A percentile compares a stretch with the other conserved stretches of the same genome.
Evolutionary conservation across 2,888 invertebrate species (phyloP).

Genomic region (Ommatoiulus sabulosus): DNA sequence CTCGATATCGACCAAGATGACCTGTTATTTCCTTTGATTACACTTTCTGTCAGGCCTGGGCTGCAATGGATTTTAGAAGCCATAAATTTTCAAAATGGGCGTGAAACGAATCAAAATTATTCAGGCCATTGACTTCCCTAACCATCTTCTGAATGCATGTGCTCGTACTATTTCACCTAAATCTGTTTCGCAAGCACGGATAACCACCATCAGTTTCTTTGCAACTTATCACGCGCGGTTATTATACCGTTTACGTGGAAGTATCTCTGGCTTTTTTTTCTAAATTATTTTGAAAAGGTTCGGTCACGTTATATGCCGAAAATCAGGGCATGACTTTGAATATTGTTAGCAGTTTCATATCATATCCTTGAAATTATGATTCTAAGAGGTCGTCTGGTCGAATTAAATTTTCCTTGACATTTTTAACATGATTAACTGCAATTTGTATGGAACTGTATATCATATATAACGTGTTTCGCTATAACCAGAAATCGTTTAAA

Average conservation of each 20-base stretch:
- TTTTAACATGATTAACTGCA: neutral
- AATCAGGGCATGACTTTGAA: neutral
- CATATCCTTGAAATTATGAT: neutral
- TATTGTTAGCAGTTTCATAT: neutral
- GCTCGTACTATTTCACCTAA: neutral
- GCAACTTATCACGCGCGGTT: neutral
- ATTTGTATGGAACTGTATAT: neutral
- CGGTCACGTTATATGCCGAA: neutral
- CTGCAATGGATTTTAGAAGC: neutral
- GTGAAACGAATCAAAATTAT: neutral
- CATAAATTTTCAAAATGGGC: neutral
- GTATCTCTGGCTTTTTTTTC: neutral
- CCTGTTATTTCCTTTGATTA: neutral
- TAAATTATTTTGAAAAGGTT: neutral
- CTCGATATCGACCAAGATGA: neutral
- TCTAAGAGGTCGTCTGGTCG: neutral
- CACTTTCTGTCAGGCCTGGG: neutral
- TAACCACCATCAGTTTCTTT: neutral
- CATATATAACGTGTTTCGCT: too few species aligned
- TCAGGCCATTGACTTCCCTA: conserved; percentile 8
- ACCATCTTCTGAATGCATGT: conserved; percentile 1
- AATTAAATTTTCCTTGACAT: conserved; percentile 9
- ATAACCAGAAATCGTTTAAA: too few species aligned
- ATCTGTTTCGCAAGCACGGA: neutral
- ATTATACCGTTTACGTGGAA: neutral